A percentile compares a stretch with the other conserved stretches of the same genome.
Evolutionary conservation across 2,888 invertebrate genomes (phyloP).

Genomic region (Polylopha cassiicola): DNA sequence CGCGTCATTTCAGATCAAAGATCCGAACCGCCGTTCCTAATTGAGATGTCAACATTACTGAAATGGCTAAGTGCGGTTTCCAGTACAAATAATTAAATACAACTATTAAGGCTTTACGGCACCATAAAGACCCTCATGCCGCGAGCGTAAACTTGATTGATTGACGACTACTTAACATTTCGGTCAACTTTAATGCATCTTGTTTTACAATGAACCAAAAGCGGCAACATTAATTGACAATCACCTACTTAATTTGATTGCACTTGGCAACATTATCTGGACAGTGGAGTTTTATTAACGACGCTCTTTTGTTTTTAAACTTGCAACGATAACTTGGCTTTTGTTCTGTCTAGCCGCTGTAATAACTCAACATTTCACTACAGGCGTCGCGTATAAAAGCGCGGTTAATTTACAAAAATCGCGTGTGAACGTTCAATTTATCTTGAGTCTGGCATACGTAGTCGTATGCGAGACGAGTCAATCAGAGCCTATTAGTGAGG

Average conservation of each 20-base stretch:
- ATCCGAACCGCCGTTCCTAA: slow-evolving; percentile 1
- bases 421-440: slow-evolving; percentile 2
- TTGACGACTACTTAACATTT: slow-evolving; percentile 11
- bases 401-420: neutral
- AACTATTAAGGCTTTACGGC: slow-evolving; percentile 14
- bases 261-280: too few relatives aligned
- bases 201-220: slow-evolving; percentile 2
- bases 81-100: slow-evolving; percentile 14
- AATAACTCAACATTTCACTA: too few relatives aligned
- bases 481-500: slow-evolving; percentile 59
- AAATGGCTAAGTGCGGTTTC: slow-evolving; percentile 12
- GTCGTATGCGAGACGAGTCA: slow-evolving; percentile 38
- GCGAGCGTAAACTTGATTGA: slow-evolving; percentile 14
- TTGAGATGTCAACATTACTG: slow-evolving; percentile 13
- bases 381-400: neutral
- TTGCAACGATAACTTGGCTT: too few relatives aligned
- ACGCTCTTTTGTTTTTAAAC: too few relatives aligned
- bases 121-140: slow-evolving; percentile 8
- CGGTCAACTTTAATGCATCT: slow-evolving; percentile 6
- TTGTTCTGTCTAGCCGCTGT: neutral
- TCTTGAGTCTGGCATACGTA: neutral
- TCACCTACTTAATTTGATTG: too few relatives aligned
- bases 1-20: slow-evolving; percentile 8
- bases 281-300: too few relatives aligned
- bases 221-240: neutral